Base-by-base conservation (phyloP, 2,113 vertebrate genomes). In the Bambusicola thoracicus region DNA sequence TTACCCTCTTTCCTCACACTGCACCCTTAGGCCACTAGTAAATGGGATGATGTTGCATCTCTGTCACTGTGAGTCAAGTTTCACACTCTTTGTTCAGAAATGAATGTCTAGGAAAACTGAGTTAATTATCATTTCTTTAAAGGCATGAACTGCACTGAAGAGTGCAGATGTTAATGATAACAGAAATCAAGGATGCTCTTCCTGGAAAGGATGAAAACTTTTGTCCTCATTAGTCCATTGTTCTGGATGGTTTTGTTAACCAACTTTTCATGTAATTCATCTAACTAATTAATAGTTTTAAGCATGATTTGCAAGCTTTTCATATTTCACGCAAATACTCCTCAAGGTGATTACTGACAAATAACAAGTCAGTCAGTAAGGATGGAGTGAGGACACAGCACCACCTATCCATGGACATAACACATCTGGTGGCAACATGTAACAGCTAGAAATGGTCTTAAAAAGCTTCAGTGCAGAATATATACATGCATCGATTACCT, bases 51-150 rank as follows among this genome's bases (percentile, higher is more conserved):
- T 73, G 80, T 58, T 92, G 77, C 46, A 75, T 34, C 12, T 56
- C 55, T 85, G 70, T n/a, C 67, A 80, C 48, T 77, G 38, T 49
- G 38, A 24, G 20, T 75, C 90, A 94, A 95, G 81, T 72, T 72
- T 91, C 79, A 43, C 61, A 74, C 61, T 38, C 38, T 10, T 18
- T 79, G 19, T 85, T 90, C 94, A 87, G 4, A 40, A 93, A 73
- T 66, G 6, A 89, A 70, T 89, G 22, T 63, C 80, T 62, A 58
- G 61, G 63, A 94, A 95, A 87, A 73, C 59, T 79, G 86, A 90
- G 49, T 89, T 95, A 83, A 96, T 96, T 92, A 92, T 87, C 75
- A 58, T 65, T 91, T 81, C 85, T 95, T 95, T 91, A 89, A 87
- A 89, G 76, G 65, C 48, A 82, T 85, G 73, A 81, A 93, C 78